Base-by-base conservation (phyloP, 2,113 vertebrate genomes). In the Chaetodon trifascialis region DNA sequence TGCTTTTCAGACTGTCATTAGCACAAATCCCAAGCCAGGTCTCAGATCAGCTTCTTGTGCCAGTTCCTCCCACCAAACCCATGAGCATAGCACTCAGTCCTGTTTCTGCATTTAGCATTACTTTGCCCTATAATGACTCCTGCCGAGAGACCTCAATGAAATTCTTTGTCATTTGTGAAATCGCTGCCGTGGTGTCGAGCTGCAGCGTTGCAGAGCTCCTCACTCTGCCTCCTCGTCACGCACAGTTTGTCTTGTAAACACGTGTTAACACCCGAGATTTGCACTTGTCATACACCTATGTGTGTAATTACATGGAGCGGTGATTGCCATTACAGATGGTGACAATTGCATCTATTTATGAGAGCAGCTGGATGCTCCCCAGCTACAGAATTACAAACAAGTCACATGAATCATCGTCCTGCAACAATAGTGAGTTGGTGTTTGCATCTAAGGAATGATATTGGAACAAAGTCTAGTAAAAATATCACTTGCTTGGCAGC, bases 321-420 rank as follows among this genome's bases (percentile, higher is more conserved):
- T 10, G 83, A 88, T 81, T 74, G 73, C 65, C 54, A 56, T 77
- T 85, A 59, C 80, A 87, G 81, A 82, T 76, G 86, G 76, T 73
- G 71, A 76, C 76, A 72, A 74, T 73, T 59, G 42, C 52, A 51
- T 79, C 74, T 74, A 76, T 87, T 91, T 52, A 67, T 63, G 46
- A 84, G 58, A 79, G 72, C 79, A 86, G 69, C 86, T 86, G 87
- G 82, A 86, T 70, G 83, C 16, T 83, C 52, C 62, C 49, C 77
- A 52, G 74, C 62, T 68, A 17, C 30, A 69, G 21, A 72, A 65
- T 42, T 42, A 60, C 75, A 82, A 85, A 82, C 46, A 76, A 73
- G 63, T 74, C 69, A 56, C 69, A 87, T 74, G 60, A 86, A 75
- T 85, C 83, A 86, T 82, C 75, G 75, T 65, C 25, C 74, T 62